Conservation (phyloP, 2,888 invertebrate genomes). For the Vesta saturnalis region DNA sequence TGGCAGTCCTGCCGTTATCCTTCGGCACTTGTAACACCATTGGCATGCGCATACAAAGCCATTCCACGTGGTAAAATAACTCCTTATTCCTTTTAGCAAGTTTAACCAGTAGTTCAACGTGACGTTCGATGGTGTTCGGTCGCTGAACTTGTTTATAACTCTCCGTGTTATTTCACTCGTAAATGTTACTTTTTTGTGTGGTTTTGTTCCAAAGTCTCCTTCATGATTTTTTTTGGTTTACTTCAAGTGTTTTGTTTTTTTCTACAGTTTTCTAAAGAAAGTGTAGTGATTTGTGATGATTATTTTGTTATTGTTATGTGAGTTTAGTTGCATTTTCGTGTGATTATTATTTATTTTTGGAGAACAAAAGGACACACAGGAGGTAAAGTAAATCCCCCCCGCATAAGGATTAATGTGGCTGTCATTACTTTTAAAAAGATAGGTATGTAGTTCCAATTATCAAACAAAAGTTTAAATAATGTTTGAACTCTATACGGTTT, state of each 20-base stretch:
- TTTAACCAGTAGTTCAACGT: constrained; percentile 38
- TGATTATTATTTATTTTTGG: neutral
- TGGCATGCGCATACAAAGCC: constrained; percentile 32
- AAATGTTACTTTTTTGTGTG: constrained; percentile 2
- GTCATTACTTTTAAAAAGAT: neutral
- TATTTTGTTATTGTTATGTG: neutral
- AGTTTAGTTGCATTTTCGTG: constrained; percentile 5
- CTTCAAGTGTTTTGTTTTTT: neutral
- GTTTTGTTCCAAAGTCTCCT: too few relatives aligned
- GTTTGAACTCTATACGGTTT: neutral
- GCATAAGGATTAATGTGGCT: constrained; percentile 2
- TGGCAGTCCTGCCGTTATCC: constrained; percentile 31
- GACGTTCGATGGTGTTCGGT: constrained; percentile 31
- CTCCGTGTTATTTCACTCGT: neutral
- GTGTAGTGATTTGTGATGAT: constrained; percentile 1
- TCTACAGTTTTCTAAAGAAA: neutral
- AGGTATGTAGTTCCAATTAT: neutral
- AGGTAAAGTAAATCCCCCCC: neutral
- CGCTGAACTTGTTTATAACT: constrained; percentile 30
- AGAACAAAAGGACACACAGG: neutral
- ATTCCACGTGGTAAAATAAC: constrained; percentile 39
- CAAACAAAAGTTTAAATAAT: neutral
- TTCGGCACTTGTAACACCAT: constrained; percentile 18
- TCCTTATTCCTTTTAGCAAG: constrained; percentile 36
- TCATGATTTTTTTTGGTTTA: constrained; percentile 17